Base-by-base conservation (phyloP, 1,140 invertebrate genomes). In the Sarcophaga bullata region DNA sequence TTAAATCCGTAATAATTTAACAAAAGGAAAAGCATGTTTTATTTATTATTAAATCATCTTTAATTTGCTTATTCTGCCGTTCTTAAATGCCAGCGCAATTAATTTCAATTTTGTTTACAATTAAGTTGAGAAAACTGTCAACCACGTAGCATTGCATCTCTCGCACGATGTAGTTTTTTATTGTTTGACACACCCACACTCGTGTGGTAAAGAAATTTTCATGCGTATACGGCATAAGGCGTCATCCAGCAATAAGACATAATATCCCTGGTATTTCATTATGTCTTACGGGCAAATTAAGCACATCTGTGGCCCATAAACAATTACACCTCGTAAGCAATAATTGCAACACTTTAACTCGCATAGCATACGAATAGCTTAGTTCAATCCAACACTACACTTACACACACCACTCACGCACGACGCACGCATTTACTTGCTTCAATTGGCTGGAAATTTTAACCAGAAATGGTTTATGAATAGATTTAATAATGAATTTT, bases 101-200 rank as follows among this genome's bases (percentile, higher is more conserved):
- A 68, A 68, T 68, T 68, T 68, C 62, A 68, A 68, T 68, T 68
- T 68, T 19, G 62, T 68, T 68, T 19, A 68, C n/a, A 68, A 68
- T 68, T 68, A 68, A 68, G 17, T n/a, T 68, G 62, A 19, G 62
- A 19, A 68, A 68, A 68, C 9, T 68, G 62, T 68, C 62, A 68
- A 68, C 19, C 62, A n/a, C 17, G n/a, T 37, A 37, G 25, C 25
- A 37, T 37, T 37, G 25, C 25, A 37, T 37, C 25, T 37, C 4
- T 4, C 25, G 25, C 25, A 37, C 25, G 25, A 37, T 4, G 25
- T n/a, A 37, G 25, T 2, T 37, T 37, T n/a, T 37, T 37, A 37
- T 37, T 37, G n/a, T n/a, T n/a, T n/a, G n/a, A 37, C 25, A 37
- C 4, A 37, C 4, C 25, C 25, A 37, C 25, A 37, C 25, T 37